Evolutionary conservation across 2,113 vertebrate genomes (phyloP), one percentile per base, ranked within the genome.

Genomic region (Neotoma lepida): DNA sequence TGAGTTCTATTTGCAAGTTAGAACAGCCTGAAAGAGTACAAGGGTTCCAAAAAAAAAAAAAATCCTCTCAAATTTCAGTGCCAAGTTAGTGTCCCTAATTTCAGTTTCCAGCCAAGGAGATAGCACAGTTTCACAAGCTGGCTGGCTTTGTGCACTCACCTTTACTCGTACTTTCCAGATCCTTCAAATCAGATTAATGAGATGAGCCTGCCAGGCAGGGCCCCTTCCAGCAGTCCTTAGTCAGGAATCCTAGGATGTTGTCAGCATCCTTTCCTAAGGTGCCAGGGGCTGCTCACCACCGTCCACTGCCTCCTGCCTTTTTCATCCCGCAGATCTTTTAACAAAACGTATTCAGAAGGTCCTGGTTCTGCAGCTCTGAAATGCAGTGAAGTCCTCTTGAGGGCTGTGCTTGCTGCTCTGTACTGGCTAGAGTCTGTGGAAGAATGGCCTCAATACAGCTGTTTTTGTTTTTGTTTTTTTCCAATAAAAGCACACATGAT

Each of bases 1-100:
- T 14, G 66, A 84, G 46, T 76, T 94, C 24, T 68, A 80, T 91
- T 78, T 95, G 54, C 78, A 56, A 66, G 44, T n/a, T 70, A n/a
- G 35, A 81, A 87, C 73, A 41, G 41, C 73, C n/a, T 61, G 61
- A 93, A 35, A 54, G 35, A 94, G 7, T 66, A 80, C 18, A 84
- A 70, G 24, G 39, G 2, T 77, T 91, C 85, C n/a, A n/a, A n/a
- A 85, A 73, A n/a, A 70, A 41, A 70, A 68, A 30, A 68, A 30
- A 76, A 64, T 54, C 30, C 54, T 95, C 17, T 82, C 51, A 39
- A 82, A 80, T 64, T 68, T 58, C 64, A 78, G 35, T 17, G 22
- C n/a, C 33, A 24, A 35, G 54, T 56, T 63, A 14, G 44, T 13
- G 33, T 51, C 94, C 39, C 54, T 76, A 33, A 41, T 10, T 87